These are phyloP conservation scores for Gobius niger DNA, from an alignment of 2,113 vertebrate species.

Conservation along the genomic window DNA sequence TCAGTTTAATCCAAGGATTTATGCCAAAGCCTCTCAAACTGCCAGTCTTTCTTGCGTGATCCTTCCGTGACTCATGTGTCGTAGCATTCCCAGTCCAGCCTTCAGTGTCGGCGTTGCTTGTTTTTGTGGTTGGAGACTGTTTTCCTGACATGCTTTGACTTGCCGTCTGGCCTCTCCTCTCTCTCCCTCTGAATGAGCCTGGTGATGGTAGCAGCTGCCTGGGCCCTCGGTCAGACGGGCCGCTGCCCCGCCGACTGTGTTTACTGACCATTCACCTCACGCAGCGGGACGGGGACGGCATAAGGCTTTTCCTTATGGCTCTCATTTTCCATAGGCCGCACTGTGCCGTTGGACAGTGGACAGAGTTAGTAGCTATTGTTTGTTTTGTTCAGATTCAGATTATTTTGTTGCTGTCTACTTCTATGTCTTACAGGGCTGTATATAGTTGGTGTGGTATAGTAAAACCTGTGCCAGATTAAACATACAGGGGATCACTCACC, in stretches of 20 bases:
- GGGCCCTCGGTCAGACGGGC: constrained; percentile 25
- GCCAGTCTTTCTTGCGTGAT: background rate
- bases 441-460: too few relatives aligned
- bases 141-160: constrained; percentile 43
- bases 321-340: background rate
- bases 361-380: background rate
- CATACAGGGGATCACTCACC: too few relatives aligned
- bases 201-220: constrained; percentile 34
- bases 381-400: background rate
- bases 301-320: background rate
- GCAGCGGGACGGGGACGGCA: constrained; percentile 16
- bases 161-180: constrained; percentile 43
- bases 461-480: too few relatives aligned
- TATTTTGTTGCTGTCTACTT: too few relatives aligned
- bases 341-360: constrained; percentile 6
- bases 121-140: constrained; percentile 34
- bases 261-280: constrained; percentile 32
- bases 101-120: constrained; percentile 11
- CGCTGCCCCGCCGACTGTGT: constrained; percentile 30
- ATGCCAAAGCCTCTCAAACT: constrained; percentile 2
- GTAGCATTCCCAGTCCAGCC: background rate
- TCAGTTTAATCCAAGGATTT: constrained; percentile 6
- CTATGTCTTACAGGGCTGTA: too few relatives aligned
- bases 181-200: constrained; percentile 13
- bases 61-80: background rate